Conservation (phyloP, 1,140 invertebrate genomes). For the Tribolium madens region DNA sequence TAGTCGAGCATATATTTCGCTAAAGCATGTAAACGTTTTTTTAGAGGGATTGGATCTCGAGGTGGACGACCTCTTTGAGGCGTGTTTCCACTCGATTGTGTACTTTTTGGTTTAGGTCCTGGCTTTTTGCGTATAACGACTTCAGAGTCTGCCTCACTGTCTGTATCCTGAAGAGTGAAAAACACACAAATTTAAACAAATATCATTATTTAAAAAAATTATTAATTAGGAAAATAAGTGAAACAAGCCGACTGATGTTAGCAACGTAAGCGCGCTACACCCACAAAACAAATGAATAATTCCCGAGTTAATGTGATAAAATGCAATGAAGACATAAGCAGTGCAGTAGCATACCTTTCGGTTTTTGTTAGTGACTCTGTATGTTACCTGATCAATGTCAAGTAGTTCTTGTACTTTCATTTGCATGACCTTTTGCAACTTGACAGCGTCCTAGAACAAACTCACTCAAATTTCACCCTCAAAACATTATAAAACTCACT, state of each 20-base stretch:
- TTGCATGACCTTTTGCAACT: constrained; percentile 87
- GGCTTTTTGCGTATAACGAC: constrained; percentile 64
- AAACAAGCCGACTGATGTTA: constrained; percentile 29
- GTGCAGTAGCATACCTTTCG: constrained; percentile 68
- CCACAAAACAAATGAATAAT: background rate
- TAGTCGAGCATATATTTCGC: constrained; percentile 84
- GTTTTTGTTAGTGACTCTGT: constrained; percentile 69
- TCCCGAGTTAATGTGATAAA: constrained; percentile 12
- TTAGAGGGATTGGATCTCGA: constrained; percentile 75
- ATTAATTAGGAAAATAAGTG: constrained; percentile 36
- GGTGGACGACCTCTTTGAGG: constrained; percentile 65
- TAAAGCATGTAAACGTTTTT: constrained; percentile 79
- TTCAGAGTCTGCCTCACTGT: constrained; percentile 70
- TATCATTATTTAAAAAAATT: background rate
- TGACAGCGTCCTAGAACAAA: constrained; percentile 77
- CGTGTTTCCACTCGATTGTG: constrained; percentile 63
- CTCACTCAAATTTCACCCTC: background rate
- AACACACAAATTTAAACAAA: background rate
- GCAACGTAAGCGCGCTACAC: constrained; percentile 39
- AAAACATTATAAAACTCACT: constrained; percentile 64
- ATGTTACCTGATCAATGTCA: constrained; percentile 80
- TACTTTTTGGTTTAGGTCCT: constrained; percentile 68
- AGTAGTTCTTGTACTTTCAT: constrained; percentile 86
- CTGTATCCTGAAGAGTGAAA: constrained; percentile 66
- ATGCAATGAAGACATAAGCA: constrained; percentile 48